Percentiles rank a stretch among this genome's conserved stretches.
These are phyloP conservation scores for Idaea straminata DNA, from an alignment of 2,888 invertebrate species.

Conservation along the genomic window DNA sequence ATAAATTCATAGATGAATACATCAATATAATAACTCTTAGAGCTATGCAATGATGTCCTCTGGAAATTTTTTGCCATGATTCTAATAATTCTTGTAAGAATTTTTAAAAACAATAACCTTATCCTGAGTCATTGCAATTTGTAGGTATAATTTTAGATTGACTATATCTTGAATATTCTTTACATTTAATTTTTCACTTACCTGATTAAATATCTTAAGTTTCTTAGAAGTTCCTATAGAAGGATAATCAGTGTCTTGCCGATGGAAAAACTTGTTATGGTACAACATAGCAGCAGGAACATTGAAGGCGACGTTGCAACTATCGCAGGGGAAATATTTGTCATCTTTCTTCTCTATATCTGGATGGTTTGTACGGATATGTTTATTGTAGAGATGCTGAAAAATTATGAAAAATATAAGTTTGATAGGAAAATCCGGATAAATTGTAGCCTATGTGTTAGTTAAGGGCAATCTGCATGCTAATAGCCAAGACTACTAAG, in stretches of 20 bases:
- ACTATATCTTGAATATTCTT: background rate
- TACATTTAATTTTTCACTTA: slow-evolving; percentile 24
- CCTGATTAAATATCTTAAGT: slow-evolving; percentile 58
- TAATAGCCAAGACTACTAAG: too few relatives aligned
- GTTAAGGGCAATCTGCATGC: too few relatives aligned
- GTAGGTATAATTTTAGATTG: background rate
- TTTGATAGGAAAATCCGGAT: background rate
- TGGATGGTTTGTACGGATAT: slow-evolving; percentile 71
- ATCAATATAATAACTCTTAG: too few relatives aligned
- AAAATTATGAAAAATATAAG: slow-evolving; percentile 29
- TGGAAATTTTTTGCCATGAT: too few relatives aligned
- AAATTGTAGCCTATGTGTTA: background rate
- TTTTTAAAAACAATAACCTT: too few relatives aligned
- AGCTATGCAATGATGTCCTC: too few relatives aligned
- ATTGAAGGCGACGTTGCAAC: slow-evolving; percentile 80
- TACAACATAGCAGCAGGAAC: slow-evolving; percentile 78
- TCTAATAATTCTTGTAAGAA: too few relatives aligned
- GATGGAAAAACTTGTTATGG: slow-evolving; percentile 76
- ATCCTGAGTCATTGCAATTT: too few relatives aligned
- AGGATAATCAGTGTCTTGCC: slow-evolving; percentile 63
- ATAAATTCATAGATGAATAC: too few relatives aligned
- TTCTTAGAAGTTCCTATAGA: slow-evolving; percentile 67
- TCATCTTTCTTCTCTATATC: slow-evolving; percentile 34
- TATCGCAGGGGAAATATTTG: slow-evolving; percentile 69
- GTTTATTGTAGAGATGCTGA: slow-evolving; percentile 81